Evolutionary conservation across 2,888 invertebrate species (phyloP), one percentile per base, ranked within the genome.

Genomic region (Isotomurus palustris): DNA sequence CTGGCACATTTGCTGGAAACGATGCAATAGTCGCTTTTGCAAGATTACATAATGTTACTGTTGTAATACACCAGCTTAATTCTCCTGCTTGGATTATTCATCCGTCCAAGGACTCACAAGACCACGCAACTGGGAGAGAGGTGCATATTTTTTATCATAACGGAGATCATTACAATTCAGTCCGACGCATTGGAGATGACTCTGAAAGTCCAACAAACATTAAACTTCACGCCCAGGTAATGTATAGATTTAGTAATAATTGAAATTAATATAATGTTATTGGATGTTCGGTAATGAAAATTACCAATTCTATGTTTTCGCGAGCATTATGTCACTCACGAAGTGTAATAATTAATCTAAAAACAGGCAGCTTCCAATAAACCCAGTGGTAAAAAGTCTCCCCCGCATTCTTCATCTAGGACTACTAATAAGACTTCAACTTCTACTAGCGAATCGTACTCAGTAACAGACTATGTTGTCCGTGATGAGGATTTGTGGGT

Each of bases 1-100:
- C 75, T n/a, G 79, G 78, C 2, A 78, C 78, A 2, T 78, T 78
- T 70, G 79, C 76, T 21, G 79, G 78, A n/a, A 79, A 79, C 68
- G 78, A 79, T 69, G 77, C 77, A 24, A 76, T 79, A 51, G 79
- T 79, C 41, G 78, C 79, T 3, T 79, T 79, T 71, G 76, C 78
- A 17, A 71, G 77, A 17, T 71, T 76, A 2, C 75, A 77, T 59
- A 70, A 73, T 58, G 75, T 77, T 3, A 76, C 74, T 56, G 74
- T 79, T 21, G 75, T 78, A 8, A 78, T 79, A 48, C 79, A 79
- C 69, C 69, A 69, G 56, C 41, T 62, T 17, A 66, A 69, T 56
- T 62, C 63, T 8, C 67, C 67, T 27, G 61, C 67, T 24, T 67
- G 69, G 69, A 47, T 66, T n/a, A 67, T 69, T 38, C 67, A 69